Evolutionary conservation across 2,113 vertebrate species (phyloP), one percentile per base, ranked within the genome.

Genomic region (Albula goreensis): DNA sequence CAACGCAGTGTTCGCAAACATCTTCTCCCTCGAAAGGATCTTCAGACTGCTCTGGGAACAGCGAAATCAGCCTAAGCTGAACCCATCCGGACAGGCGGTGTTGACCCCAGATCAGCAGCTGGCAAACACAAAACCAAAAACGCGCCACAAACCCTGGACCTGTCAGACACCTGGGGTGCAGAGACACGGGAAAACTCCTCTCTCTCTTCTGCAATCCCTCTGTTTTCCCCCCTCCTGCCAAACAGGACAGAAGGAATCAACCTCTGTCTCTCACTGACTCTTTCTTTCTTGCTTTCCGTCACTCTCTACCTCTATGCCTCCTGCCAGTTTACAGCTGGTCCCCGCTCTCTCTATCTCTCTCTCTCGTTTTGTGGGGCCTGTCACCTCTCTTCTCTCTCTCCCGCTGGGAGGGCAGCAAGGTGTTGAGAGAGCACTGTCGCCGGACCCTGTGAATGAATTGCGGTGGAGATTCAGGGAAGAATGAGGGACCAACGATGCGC

Each of bases 31-130:
- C 22, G 17, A 17, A 2, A 2, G 3, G 3, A 5, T 70, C 63
- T 22, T 70, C 63, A 10, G n/a, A 31, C 5, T 11, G 70, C 70
- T 22, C 60, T 19, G 60, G 60, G 50, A 41, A 74, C 83, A 49
- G 31, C 25, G 10, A 31, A 78, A 84, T 53, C 83, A 84, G 83
- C 13, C 63, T 85, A 4, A 15, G 19, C 77, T 57, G 77, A 49
- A 49, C 70, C 53, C 80, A 41, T 9, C 48, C 22, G 22, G 48
- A 25, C 2, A 13, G 4, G 51, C 74, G 41, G 83, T 25, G 11
- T 49, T 10, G 50, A 31, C 50, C 50, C 50, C 70, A 12, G 25
- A 66, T 19, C 50, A 13, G 19, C 7, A 9, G 74, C 83, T 17
- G 41, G 25, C 25, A 4, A 60, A 25, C 31, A 19, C 66, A 41